These are phyloP conservation scores for Doryteuthis pealeii DNA, from an alignment of 1,140 invertebrate genomes.

Conservation along the genomic window DNA sequence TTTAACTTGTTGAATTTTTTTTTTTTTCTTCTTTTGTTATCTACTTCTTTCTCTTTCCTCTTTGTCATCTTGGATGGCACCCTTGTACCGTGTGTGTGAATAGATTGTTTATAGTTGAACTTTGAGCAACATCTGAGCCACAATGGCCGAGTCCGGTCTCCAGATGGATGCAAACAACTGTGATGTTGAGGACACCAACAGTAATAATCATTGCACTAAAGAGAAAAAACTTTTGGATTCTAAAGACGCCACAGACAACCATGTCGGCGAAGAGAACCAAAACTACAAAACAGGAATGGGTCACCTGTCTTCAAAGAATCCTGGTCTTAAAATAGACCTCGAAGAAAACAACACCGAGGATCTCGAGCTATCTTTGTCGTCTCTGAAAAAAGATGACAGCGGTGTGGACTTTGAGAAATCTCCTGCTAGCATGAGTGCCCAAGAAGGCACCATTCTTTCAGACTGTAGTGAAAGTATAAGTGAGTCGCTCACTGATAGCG, in stretches of 20 bases:
- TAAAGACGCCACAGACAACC: background rate
- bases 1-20: no score
- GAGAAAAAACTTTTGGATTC: background rate
- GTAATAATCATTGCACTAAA: background rate
- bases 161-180: background rate
- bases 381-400: constrained; percentile 56
- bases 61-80: no score
- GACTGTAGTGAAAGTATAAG: constrained; percentile 36
- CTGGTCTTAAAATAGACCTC: background rate
- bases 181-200: background rate
- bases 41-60: no score
- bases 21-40: no score
- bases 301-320: background rate
- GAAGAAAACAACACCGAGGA: background rate
- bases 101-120: no score
- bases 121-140: no score
- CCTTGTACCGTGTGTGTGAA: no score
- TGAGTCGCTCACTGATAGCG: constrained; percentile 28
- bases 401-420: constrained; percentile 54
- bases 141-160: background rate
- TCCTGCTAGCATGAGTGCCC: constrained; percentile 30
- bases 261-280: background rate
- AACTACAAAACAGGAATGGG: background rate
- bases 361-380: constrained; percentile 10
- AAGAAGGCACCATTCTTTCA: constrained; percentile 30